phyloP scores from a whole-genome alignment of 1,140 invertebrate species.

The Berghia stephanieae region DNA sequence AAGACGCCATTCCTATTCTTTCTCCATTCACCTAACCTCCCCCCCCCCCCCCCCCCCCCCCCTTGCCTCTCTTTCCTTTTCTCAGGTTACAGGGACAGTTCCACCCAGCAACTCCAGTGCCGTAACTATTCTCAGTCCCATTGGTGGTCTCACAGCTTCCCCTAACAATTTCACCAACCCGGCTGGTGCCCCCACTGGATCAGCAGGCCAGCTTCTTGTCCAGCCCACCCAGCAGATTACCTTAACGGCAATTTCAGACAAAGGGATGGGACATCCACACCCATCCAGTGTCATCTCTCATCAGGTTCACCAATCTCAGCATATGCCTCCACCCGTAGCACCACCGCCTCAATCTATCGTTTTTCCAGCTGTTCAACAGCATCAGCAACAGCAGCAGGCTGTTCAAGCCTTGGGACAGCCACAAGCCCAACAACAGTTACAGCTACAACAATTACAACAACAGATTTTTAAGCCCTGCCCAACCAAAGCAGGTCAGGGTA shows the following conservation, averaged over 20 bases:
- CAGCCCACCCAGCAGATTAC: constrained; percentile 32
- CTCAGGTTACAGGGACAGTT: constrained; percentile 18
- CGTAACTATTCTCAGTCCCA: constrained; percentile 28
- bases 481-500: constrained; percentile 55
- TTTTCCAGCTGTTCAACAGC: no score
- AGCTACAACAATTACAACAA: constrained; percentile 25
- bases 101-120: not conserved
- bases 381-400: not conserved
- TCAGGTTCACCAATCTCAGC: no score
- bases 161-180: constrained; percentile 9
- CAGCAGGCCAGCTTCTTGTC: constrained; percentile 12
- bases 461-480: constrained; percentile 47
- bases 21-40: no score
- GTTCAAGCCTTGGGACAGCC: constrained; percentile 1
- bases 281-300: no score
- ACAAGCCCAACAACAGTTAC: constrained; percentile 29
- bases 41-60: no score
- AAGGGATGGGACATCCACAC: constrained; percentile 16
- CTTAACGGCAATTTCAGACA: constrained; percentile 24
- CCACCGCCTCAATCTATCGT: no score
- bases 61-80: no score
- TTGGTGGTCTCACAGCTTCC: constrained; percentile 1
- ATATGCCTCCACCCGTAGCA: not conserved
- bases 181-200: not conserved
- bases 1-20: no score